Base-by-base conservation (phyloP, 2,113 vertebrate genomes). In the Eretmochelys imbricata region DNA sequence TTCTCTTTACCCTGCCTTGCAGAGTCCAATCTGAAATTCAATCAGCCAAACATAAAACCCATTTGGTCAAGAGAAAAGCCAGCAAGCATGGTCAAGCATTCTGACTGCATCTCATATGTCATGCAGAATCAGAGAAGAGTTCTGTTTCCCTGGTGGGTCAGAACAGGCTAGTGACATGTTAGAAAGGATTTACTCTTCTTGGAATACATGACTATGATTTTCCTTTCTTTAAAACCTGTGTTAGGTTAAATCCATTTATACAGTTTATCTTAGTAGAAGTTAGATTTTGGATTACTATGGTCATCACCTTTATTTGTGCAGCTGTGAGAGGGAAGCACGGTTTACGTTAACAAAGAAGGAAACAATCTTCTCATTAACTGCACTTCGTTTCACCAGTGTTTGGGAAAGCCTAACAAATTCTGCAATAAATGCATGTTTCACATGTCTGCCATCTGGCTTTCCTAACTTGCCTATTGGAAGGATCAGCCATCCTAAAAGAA, bases 1-100 rank as follows among this genome's bases (percentile, higher is more conserved):
- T 55, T 46, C 53, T 91, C 75, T 57, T 87, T 6, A 50, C 4
- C 78, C 13, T 69, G 78, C 59, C 94, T 84, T 94, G 69, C 59
- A 93, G 79, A 90, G 69, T 57, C 80, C 89, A 96, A 89, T 84
- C 76, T 90, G 85, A 24, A 90, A 91, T 14, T 89, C 85, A 81
- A 88, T 93, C 89, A 96, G 84, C 85, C 93, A 95, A 92, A 93
- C 93, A 96, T 80, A 92, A 94, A 95, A 89, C 72, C 20, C 96
- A 96, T 92, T 24, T 97, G 96, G 96, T 82, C 94, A 95, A 92
- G 75, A 95, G 81, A 84, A 97, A 97, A 97, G 96, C 85, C 96
- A 95, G 88, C 95, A 95, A 93, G 89, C 92, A 91, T 0, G 0
- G 59, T 79, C 89, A 76, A 94, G 78, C 69, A 57, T 90, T 80